Evolutionary conservation across 2,888 invertebrate genomes (phyloP).

Genomic region (Lasioglossum calceatum): DNA sequence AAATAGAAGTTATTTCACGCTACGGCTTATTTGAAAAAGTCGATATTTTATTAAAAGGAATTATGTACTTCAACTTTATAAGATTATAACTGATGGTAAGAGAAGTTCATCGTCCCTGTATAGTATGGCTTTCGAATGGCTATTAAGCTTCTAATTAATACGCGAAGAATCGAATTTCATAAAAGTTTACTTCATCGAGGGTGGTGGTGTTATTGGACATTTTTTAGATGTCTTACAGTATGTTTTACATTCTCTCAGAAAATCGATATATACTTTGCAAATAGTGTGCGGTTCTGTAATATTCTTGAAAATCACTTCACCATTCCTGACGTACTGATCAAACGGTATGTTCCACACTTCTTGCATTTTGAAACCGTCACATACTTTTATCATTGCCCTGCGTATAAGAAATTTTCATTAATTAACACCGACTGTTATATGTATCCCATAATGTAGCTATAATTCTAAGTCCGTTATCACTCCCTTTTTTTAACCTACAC

Average conservation of each 20-base stretch:
- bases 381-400: slow-evolving; percentile 73
- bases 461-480: background rate
- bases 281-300: slow-evolving; percentile 75
- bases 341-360: slow-evolving; percentile 72
- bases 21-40: background rate
- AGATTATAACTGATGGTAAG: background rate
- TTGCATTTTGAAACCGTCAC: slow-evolving; percentile 72
- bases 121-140: background rate
- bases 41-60: background rate
- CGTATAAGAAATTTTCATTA: background rate
- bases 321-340: slow-evolving; percentile 67
- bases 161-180: background rate
- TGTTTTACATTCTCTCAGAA: slow-evolving; percentile 38
- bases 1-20: background rate
- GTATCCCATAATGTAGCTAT: background rate
- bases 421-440: background rate
- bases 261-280: slow-evolving; percentile 67
- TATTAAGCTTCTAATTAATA: background rate
- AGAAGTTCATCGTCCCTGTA: background rate
- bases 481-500: no score
- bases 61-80: background rate
- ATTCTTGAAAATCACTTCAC: slow-evolving; percentile 70
- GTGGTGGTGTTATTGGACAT: background rate
- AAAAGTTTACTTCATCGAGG: background rate
- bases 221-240: slow-evolving; percentile 28